Base-by-base conservation (phyloP, 2,797 vertebrate genomes). In the Netta rufina region DNA sequence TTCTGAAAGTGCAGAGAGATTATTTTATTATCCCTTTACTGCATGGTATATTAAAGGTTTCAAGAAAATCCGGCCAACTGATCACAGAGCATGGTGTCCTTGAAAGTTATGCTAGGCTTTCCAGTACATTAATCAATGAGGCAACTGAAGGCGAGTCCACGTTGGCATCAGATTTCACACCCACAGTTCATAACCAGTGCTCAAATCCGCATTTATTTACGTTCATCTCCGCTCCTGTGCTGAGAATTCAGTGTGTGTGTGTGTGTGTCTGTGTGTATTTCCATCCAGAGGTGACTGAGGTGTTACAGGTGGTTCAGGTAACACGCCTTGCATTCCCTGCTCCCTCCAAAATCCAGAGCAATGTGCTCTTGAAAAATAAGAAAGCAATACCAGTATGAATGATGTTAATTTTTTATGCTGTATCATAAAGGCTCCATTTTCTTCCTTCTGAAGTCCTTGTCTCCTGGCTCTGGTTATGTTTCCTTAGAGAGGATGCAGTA, bases 1-100 rank as follows among this genome's bases (percentile, higher is more conserved):
- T 71, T 54, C 66, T 77, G 79, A 41, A 95, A 92, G 84, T 38
- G 41, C 80, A 49, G 87, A 53, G 89, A 84, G 77, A 87, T 93
- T 87, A 90, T 93, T 92, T 90, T 95, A 92, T 95, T 90, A 90
- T 93, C 94, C 93, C 53, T 86, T 91, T 91, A 71, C 85, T 70
- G 66, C 84, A 87, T 66, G 80, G 71, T 82, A 74, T 87, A 75
- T 95, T 92, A 92, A 87, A 85, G 62, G 76, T 92, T 77, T 95
- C 57, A 32, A 66, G 87, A 90, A 90, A 92, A 93, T 90, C 66
- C 90, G 82, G 76, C 71, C 94, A 92, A 81, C 24, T 95, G 92
- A 92, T 93, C 87, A 90, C 62, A 87, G 67, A 92, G n/a, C 61
- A 17, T 41, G 71, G 62, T 90, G 94, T 82, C 89, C 94, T 92